A percentile compares a stretch with the other conserved stretches of the same genome.
These are phyloP conservation scores for Perca fluviatilis DNA, from an alignment of 2,113 vertebrate genomes.

Conservation along the genomic window DNA sequence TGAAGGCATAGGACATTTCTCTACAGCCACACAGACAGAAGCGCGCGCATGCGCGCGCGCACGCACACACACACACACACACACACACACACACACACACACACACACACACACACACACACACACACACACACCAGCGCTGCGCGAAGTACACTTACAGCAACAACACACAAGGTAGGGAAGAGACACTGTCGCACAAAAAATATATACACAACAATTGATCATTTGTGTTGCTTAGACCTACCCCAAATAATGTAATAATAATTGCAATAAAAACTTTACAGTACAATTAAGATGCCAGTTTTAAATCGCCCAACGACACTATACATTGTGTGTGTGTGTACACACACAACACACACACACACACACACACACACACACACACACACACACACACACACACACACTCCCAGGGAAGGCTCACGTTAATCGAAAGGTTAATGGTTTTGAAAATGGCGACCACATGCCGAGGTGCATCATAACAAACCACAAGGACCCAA, in stretches of 20 bases:
- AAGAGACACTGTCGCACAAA: background rate
- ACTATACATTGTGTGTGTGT: too few species aligned
- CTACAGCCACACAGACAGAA: too few species aligned
- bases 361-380: background rate
- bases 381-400: conserved; percentile 15
- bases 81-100: too few species aligned
- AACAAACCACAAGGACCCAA: conserved; percentile 48
- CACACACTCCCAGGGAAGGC: conserved; percentile 13
- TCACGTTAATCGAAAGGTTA: conserved; percentile 60
- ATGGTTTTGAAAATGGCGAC: conserved; percentile 60
- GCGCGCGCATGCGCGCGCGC: too few species aligned
- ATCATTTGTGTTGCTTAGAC: background rate
- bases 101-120: too few species aligned
- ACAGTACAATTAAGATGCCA: background rate
- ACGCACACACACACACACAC: too few species aligned
- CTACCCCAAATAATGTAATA: background rate
- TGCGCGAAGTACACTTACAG: background rate
- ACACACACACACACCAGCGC: too few species aligned
- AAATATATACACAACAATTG: background rate
- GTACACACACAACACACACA: too few species aligned
- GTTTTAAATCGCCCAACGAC: too few species aligned
- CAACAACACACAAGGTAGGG: conserved; percentile 20
- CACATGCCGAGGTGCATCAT: conserved; percentile 60
- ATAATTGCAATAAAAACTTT: background rate
- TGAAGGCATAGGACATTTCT: too few species aligned